These are phyloP conservation scores for Clanis bilineata DNA, from an alignment of 2,888 invertebrate species.

Conservation along the genomic window DNA sequence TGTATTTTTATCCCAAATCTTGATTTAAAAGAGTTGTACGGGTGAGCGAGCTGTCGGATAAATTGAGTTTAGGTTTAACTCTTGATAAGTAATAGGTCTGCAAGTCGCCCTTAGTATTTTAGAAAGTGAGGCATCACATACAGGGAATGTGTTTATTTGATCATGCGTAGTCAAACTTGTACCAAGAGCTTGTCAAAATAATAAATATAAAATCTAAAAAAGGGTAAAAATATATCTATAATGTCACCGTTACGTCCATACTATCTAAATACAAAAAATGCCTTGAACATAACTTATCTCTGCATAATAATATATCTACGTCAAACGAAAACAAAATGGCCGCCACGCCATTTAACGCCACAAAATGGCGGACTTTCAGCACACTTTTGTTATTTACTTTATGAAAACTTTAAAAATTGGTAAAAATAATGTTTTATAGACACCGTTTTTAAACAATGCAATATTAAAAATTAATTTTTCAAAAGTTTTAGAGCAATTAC, in stretches of 20 bases:
- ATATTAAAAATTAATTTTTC: background rate
- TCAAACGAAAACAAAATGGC: conserved; percentile 11
- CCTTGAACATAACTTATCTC: background rate
- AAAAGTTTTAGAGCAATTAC: background rate
- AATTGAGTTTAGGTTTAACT: no score
- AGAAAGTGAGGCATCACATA: background rate
- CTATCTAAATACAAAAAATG: conserved; percentile 4
- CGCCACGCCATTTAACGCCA: conserved; percentile 5
- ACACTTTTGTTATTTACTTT: conserved; percentile 7
- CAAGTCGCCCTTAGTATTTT: no score
- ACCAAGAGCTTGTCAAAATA: conserved; percentile 4
- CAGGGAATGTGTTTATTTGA: conserved; percentile 10
- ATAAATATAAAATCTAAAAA: conserved; percentile 14
- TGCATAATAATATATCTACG: background rate
- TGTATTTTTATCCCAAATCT: no score
- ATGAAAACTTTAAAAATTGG: background rate
- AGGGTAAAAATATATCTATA: conserved; percentile 10
- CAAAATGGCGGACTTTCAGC: background rate
- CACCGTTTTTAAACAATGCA: background rate
- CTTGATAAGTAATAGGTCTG: no score
- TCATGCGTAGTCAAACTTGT: conserved; percentile 5
- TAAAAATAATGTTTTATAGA: background rate
- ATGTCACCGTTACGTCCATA: background rate
- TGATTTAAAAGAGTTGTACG: no score
- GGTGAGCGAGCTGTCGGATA: no score